phyloP scores from a whole-genome alignment of 2,797 vertebrate genomes.

The Fringilla coelebs region DNA sequence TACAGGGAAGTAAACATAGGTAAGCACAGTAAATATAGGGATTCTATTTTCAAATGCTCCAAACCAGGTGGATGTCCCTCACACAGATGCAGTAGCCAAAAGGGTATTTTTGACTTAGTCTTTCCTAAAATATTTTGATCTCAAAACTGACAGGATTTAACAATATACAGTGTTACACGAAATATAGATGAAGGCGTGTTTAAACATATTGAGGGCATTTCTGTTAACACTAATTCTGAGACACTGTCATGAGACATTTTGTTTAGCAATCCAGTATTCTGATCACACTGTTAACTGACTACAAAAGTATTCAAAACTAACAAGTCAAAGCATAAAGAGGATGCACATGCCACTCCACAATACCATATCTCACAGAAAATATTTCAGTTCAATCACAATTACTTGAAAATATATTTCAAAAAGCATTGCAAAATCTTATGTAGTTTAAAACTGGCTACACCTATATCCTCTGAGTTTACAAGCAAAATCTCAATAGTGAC shows the following conservation, averaged over 20 bases:
- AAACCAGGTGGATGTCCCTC: not conserved
- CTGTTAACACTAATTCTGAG: not conserved
- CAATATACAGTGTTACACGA: not conserved
- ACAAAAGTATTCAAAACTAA: not conserved
- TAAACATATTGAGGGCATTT: not conserved
- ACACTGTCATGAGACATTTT: not conserved
- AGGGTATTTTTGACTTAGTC: not conserved
- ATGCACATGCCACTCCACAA: not conserved
- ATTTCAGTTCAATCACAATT: not conserved
- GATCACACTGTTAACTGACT: not conserved
- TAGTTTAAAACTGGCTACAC: not conserved
- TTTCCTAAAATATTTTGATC: not conserved
- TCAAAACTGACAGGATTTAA: not conserved
- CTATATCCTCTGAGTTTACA: not conserved
- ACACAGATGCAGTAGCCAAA: not conserved
- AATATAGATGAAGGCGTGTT: not conserved
- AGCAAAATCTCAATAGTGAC: not conserved
- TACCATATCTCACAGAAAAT: not conserved
- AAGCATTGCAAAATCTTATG: not conserved
- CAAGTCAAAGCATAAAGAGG: not conserved
- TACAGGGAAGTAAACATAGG: not conserved
- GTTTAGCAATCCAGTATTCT: not conserved
- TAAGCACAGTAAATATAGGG: not conserved
- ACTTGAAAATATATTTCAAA: constrained; percentile 23
- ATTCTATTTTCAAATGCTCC: not conserved